phyloP scores from a whole-genome alignment of 2,888 invertebrate genomes.

The Catocala fraxini region DNA sequence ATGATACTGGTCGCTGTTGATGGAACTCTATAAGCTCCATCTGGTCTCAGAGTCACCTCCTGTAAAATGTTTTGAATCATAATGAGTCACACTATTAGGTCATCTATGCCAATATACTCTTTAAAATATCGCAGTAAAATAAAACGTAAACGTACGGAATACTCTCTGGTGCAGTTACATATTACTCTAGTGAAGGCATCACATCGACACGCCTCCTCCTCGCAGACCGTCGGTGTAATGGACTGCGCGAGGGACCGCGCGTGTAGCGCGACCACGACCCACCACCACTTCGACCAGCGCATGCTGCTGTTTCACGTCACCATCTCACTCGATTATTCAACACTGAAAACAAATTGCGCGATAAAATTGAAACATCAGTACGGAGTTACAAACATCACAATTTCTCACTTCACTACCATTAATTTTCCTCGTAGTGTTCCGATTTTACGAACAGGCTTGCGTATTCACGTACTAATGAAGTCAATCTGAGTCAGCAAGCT shows the following conservation, averaged over 20 bases:
- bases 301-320: constrained; percentile 78
- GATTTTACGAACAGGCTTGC: constrained; percentile 33
- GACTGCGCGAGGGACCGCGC: constrained; percentile 65
- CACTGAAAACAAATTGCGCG: constrained; percentile 54
- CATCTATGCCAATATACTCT: constrained; percentile 12
- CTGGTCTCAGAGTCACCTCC: constrained; percentile 88
- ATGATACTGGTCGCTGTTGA: constrained; percentile 87
- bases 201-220: constrained; percentile 86
- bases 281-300: constrained; percentile 76
- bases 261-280: constrained; percentile 64
- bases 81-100: constrained; percentile 30
- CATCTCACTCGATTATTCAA: constrained; percentile 66
- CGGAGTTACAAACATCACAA: constrained; percentile 8
- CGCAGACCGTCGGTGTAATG: constrained; percentile 78
- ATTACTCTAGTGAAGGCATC: constrained; percentile 87
- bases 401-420: constrained; percentile 25
- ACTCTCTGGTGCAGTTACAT: constrained; percentile 85
- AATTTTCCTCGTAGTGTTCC: constrained; percentile 17
- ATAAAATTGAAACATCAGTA: constrained; percentile 9
- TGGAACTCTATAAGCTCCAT: constrained; percentile 85
- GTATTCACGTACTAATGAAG: constrained; percentile 51
- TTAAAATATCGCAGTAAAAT: not conserved
- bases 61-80: constrained; percentile 55
- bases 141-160: constrained; percentile 70
- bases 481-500: constrained; percentile 75